Base-by-base conservation (phyloP, 1,140 invertebrate genomes). In the Bombus sylvicola region DNA sequence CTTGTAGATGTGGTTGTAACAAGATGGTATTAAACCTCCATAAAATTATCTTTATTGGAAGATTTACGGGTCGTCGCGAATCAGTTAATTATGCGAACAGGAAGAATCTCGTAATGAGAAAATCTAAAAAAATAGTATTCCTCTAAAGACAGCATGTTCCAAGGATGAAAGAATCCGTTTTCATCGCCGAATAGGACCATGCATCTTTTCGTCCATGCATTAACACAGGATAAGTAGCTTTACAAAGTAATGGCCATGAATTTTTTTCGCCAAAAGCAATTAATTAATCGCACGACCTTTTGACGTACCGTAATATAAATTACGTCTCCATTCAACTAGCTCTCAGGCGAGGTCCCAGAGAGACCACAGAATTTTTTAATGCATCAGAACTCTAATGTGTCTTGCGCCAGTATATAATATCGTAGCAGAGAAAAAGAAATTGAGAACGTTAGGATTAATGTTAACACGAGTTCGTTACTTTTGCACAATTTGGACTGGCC, bases 251-350 rank as follows among this genome's bases (percentile, higher is more conserved):
- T 31, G 15, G 3, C 28, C 28, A 22, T 22, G 22, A 59, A 59
- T 62, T 81, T 80, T 73, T 83, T 78, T 53, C 64, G 31, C 64
- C 34, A 22, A 12, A 13, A n/a, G 15, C 64, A 59, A 83, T 89
- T 89, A 78, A 87, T 89, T 86, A 79, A 87, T 89, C 86, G 78
- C 59, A 37, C 73, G 69, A 53, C 37, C 81, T 87, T 88, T 89
- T 89, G 87, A 86, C 80, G 83, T 75, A 47, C 64, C 79, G 79
- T 53, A 53, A 71, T 85, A 83, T 89, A 89, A 89, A 87, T 89
- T 87, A 77, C 66, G 18, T 73, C n/a, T 22, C 43, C 84, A 81
- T 43, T 89, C 71, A 28, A 25, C 28, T 22, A 5, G 88, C 79
- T 85, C 78, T 86, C 79, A 62, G 74, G 25, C 73, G 57, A 22